Base-by-base conservation (phyloP, 2,113 vertebrate genomes). In the Struthio camelus region DNA sequence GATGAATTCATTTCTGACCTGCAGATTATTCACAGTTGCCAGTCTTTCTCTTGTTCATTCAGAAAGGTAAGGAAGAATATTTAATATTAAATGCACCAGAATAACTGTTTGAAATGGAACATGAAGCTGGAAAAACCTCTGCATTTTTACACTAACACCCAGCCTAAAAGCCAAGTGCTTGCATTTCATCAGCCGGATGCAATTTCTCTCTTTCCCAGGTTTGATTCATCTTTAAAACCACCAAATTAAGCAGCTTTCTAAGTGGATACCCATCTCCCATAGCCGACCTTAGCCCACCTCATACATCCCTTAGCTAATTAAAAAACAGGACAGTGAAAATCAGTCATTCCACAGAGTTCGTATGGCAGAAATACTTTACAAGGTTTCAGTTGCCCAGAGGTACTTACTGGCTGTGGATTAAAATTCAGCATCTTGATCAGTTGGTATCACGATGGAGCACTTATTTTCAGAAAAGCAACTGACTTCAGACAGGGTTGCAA, bases 1-100 rank as follows among this genome's bases (percentile, higher is more conserved):
- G 79, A 92, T 20, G 17, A 58, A 85, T 77, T 87, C 36, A 27
- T 51, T 94, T 91, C 89, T 80, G 87, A 93, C 87, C 71, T 91
- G 89, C 76, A 95, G 79, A 48, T 90, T 78, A 90, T 94, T 95
- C 96, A 72, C 59, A 64, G n/a, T 81, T 90, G 23, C 44, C 22
- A 86, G 67, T 75, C 58, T 83, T 77, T 85, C 88, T 85, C 87
- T 48, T 78, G 24, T 66, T 93, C 54, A 10, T 87, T 91, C 32
- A 51, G 79, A 80, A 82, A 78, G 58, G 3, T 64, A 65, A 76
- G 76, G 71, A 77, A 71, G 72, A 94, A 38, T 14, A 72, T 59
- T 46, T 42, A 27, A 19, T 28, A 32, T 14, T 89, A 76, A 83
- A 67, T 8, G 40, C 34, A 65, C n/a, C 10, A 2, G 25, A 64